These are phyloP conservation scores for Theretra japonica DNA, from an alignment of 2,888 invertebrate species.

Conservation along the genomic window DNA sequence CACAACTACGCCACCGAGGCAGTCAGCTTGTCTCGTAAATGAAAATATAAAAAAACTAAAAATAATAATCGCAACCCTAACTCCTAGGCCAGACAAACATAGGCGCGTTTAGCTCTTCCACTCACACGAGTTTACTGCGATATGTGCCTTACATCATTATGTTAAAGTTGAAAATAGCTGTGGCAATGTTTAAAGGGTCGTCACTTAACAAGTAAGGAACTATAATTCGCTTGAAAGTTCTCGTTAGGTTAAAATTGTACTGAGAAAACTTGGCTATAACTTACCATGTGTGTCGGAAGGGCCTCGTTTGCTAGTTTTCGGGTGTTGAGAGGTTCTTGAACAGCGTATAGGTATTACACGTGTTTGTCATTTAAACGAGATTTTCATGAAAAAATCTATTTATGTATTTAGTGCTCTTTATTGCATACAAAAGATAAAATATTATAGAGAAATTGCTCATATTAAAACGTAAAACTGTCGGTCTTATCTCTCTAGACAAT, in stretches of 20 bases:
- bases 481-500: too few relatives aligned
- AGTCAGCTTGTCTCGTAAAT: too few relatives aligned
- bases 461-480: too few relatives aligned
- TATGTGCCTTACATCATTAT: not conserved
- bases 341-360: not conserved
- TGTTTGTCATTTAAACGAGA: not conserved
- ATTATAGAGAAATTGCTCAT: too few relatives aligned
- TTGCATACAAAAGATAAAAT: too few relatives aligned
- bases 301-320: not conserved
- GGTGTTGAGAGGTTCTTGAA: not conserved
- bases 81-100: not conserved
- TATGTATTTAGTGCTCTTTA: too few relatives aligned
- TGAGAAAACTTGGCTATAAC: not conserved
- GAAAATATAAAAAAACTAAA: not conserved
- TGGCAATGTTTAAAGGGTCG: not conserved
- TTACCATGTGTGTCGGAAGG: not conserved
- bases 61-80: not conserved
- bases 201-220: slow-evolving; percentile 20
- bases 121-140: not conserved
- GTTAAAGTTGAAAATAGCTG: not conserved
- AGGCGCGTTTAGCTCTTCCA: slow-evolving; percentile 1
- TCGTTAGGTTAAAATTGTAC: not conserved
- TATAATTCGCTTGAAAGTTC: slow-evolving; percentile 15
- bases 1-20: too few relatives aligned
- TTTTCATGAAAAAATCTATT: not conserved